Base-by-base conservation (phyloP, 2,113 vertebrate species). In the Coptodon rendalli region DNA sequence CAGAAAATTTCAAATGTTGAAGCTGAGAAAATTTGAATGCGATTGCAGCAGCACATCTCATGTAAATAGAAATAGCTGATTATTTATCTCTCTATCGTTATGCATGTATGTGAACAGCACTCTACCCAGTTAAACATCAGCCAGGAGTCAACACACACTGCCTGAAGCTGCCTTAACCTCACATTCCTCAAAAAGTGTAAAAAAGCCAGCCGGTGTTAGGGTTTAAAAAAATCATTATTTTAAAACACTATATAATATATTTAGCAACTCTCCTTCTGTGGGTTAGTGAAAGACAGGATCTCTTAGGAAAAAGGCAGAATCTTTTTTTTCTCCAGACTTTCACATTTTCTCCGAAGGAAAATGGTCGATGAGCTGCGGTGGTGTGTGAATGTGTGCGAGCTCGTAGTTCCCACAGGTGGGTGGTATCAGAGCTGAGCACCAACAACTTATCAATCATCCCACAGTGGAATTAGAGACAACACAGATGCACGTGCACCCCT, bases 121-220 rank as follows among this genome's bases (percentile, higher is more conserved):
- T 78, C 90, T 86, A 82, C 61, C 54, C 57, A 50, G 50, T 96
- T 94, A 96, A 94, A 95, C 93, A 95, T 95, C 93, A 91, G 95
- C 94, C 89, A 90, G 83, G 87, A 89, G 89, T 91, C 93, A 92
- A 93, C 86, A 94, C 16, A 94, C 85, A 11, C 38, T 16, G 40
- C 36, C 86, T 6, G 31, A 3, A 48, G 68, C 59, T 85, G 88
- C 91, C 94, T 93, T 94, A 95, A 96, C 95, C 94, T 93, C 87
- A 84, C 13, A 84, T 87, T 94, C 71, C 38, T 45, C 81, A 34
- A 34, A 61, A 19, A 19, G 59, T 68, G 84, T 61, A 63, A 43
- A 89, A 86, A 84, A 79, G 86, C 1, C 34, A 34, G 82, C 43
- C 22, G 0, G 6, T 56, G 56, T 87, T 82, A 80, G 61, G 43